Percentiles rank a stretch among this genome's conserved stretches.
Evolutionary conservation across 2,113 vertebrate genomes (phyloP).

Genomic region (Seriola dumerili): DNA sequence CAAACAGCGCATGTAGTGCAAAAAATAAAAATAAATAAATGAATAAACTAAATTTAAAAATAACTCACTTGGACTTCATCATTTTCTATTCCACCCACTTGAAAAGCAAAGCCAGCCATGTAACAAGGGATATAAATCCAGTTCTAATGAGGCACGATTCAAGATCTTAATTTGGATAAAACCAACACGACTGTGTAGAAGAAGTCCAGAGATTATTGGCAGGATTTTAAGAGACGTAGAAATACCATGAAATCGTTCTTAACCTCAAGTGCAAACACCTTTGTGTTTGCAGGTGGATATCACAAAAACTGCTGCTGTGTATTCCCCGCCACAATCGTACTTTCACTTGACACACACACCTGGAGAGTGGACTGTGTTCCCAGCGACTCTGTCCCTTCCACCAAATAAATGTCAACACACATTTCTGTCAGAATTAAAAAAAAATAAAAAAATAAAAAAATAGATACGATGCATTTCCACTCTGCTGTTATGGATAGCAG

Average conservation of each 20-base stretch:
- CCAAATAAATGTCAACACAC: constrained; percentile 43
- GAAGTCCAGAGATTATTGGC: neutral
- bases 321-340: neutral
- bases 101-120: neutral
- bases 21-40: neutral
- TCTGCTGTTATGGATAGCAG: constrained; percentile 2
- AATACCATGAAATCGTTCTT: neutral
- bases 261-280: neutral
- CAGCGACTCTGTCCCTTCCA: neutral
- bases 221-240: neutral
- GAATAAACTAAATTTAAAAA: constrained; percentile 29
- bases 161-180: neutral
- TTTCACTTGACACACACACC: neutral
- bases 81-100: constrained; percentile 12
- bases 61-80: constrained; percentile 26
- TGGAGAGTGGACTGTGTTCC: neutral
- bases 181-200: neutral
- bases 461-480: constrained; percentile 7
- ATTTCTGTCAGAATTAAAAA: constrained; percentile 28
- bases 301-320: neutral
- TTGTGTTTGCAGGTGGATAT: neutral
- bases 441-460: neutral
- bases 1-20: constrained; percentile 38
- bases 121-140: neutral
- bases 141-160: neutral